Percentiles rank a stretch among this genome's conserved stretches.
Evolutionary conservation across 2,113 vertebrate genomes (phyloP).

Genomic region (Odontesthes bonariensis): DNA sequence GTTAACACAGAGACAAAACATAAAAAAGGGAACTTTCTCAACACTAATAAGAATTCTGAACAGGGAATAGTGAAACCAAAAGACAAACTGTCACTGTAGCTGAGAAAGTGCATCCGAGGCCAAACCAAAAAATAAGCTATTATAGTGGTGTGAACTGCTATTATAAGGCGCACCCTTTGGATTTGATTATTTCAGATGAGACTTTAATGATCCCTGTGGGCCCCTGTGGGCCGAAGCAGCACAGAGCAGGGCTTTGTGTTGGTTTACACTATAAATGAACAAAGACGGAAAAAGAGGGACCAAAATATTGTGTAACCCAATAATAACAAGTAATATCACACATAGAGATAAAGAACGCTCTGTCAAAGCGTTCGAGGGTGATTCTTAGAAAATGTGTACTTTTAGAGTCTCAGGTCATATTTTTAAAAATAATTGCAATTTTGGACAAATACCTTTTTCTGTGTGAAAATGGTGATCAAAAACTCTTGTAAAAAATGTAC

Average conservation of each 20-base stretch:
- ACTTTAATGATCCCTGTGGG: constrained; percentile 58
- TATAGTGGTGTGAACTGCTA: constrained; percentile 55
- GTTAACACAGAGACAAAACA: no score
- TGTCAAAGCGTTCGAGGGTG: no score
- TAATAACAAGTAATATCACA: not conserved
- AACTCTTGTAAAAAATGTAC: no score
- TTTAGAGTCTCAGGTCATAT: no score
- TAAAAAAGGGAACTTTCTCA: not conserved
- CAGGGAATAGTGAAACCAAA: constrained; percentile 25
- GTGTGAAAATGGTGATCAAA: no score
- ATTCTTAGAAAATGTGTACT: no score
- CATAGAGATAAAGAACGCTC: not conserved
- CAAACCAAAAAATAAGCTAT: constrained; percentile 23
- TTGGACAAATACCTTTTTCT: no score
- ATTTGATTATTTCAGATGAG: constrained; percentile 65
- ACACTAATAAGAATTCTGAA: not conserved
- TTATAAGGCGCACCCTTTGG: constrained; percentile 33
- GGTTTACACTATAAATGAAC: constrained; percentile 5
- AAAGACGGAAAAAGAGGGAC: constrained; percentile 10
- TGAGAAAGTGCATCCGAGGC: not conserved
- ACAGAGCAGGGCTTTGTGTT: not conserved
- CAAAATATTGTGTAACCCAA: not conserved
- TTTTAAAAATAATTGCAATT: no score
- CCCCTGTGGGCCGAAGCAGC: constrained; percentile 22
- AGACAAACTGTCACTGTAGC: not conserved